phyloP scores from a whole-genome alignment of 1,140 invertebrate species.

The Tetramorium parvispinum region DNA sequence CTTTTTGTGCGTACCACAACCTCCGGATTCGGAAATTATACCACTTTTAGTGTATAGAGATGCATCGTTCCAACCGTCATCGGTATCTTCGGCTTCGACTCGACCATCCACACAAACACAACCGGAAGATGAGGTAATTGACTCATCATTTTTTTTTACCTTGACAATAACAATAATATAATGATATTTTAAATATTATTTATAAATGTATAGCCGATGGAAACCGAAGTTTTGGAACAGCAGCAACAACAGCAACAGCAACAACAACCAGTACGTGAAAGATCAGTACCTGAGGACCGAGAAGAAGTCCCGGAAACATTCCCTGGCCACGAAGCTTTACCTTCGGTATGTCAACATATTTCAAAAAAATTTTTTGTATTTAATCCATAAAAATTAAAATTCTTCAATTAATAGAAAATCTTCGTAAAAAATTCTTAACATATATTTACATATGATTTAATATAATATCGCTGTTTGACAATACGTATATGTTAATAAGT shows the following conservation, averaged over 20 bases:
- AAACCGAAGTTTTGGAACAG: constrained; percentile 74
- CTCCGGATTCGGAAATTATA: constrained; percentile 70
- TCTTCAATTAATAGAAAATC: constrained; percentile 4
- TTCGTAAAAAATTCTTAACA: background rate
- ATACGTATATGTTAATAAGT: background rate
- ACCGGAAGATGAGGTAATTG: constrained; percentile 75
- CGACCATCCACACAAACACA: constrained; percentile 60
- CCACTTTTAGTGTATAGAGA: constrained; percentile 76
- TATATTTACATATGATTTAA: background rate
- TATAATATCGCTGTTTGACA: constrained; percentile 3
- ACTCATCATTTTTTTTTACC: background rate
- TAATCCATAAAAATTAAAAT: background rate
- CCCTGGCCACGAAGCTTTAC: constrained; percentile 82
- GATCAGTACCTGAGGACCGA: constrained; percentile 71
- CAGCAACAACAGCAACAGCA: constrained; percentile 45
- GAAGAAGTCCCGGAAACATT: constrained; percentile 81
- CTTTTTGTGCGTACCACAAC: constrained; percentile 61
- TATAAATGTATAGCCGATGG: constrained; percentile 80
- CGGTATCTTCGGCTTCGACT: constrained; percentile 28
- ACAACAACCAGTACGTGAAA: constrained; percentile 71
- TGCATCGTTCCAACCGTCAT: constrained; percentile 23
- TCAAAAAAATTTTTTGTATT: background rate
- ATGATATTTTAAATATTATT: background rate
- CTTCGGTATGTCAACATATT: constrained; percentile 79
- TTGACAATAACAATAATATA: background rate